phyloP scores from a whole-genome alignment of 1,140 invertebrate genomes.

The Metaphire vulgaris region DNA sequence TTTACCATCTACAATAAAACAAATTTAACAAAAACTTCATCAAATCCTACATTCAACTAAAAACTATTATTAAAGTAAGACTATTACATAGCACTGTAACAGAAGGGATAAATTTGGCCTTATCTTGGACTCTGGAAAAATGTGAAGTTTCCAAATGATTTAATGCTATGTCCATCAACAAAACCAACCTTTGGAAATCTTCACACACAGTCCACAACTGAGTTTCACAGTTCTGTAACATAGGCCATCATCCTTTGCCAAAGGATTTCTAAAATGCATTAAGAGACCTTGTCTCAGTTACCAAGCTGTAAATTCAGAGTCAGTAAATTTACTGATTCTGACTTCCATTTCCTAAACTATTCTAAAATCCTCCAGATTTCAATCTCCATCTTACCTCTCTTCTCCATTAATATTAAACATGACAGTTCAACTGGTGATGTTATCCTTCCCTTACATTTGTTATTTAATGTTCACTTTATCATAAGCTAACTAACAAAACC shows the following conservation, averaged over 20 bases:
- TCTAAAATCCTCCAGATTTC: too few species aligned
- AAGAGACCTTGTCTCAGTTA: background rate
- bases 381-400: too few species aligned
- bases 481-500: background rate
- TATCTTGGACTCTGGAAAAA: background rate
- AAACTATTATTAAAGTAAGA: too few species aligned
- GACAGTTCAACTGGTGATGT: too few species aligned
- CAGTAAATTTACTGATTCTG: background rate
- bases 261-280: background rate
- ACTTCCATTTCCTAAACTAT: background rate
- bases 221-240: background rate
- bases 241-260: background rate
- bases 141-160: too few species aligned
- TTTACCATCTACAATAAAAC: background rate
- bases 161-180: background rate
- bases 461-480: too few species aligned
- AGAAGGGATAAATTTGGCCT: too few species aligned
- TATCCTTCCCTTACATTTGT: too few species aligned
- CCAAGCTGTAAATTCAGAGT: background rate
- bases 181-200: background rate
- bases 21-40: background rate
- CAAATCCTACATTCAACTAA: background rate
- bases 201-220: background rate
- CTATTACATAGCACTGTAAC: too few species aligned
- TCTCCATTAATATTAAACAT: too few species aligned